These are phyloP conservation scores for Galago senegalensis DNA, from an alignment of 2,797 vertebrate species.

Conservation along the genomic window DNA sequence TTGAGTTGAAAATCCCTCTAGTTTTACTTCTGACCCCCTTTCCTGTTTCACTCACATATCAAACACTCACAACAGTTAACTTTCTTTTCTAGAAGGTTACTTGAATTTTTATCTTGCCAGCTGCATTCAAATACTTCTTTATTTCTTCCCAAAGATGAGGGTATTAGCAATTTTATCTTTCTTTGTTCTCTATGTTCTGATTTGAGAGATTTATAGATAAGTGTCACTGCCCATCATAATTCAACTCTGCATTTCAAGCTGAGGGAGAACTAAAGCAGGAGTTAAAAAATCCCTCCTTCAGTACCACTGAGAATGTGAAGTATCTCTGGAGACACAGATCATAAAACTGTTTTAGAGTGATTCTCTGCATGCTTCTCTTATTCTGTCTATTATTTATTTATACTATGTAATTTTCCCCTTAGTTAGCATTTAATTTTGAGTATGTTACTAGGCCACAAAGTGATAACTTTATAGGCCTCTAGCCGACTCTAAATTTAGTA, in stretches of 20 bases:
- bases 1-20: background rate
- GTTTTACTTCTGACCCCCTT: background rate
- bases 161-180: constrained; percentile 29
- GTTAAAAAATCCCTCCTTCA: constrained; percentile 37
- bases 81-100: constrained; percentile 29
- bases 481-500: constrained; percentile 51
- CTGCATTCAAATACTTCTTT: constrained; percentile 61
- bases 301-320: background rate
- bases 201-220: constrained; percentile 10
- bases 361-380: constrained; percentile 54
- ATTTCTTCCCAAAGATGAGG: constrained; percentile 51
- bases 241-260: background rate
- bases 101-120: constrained; percentile 43
- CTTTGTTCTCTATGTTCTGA: background rate
- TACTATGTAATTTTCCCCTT: constrained; percentile 17
- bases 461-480: background rate
- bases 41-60: background rate
- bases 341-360: background rate
- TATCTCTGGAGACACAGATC: constrained; percentile 41
- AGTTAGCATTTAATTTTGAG: constrained; percentile 49
- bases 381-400: constrained; percentile 66
- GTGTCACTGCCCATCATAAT: background rate
- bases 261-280: constrained; percentile 9
- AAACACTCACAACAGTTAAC: constrained; percentile 33
- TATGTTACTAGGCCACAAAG: constrained; percentile 42